Evolutionary conservation across 1,140 invertebrate species (phyloP), one percentile per base, ranked within the genome.

Genomic region (Acyrthosiphon pisum): DNA sequence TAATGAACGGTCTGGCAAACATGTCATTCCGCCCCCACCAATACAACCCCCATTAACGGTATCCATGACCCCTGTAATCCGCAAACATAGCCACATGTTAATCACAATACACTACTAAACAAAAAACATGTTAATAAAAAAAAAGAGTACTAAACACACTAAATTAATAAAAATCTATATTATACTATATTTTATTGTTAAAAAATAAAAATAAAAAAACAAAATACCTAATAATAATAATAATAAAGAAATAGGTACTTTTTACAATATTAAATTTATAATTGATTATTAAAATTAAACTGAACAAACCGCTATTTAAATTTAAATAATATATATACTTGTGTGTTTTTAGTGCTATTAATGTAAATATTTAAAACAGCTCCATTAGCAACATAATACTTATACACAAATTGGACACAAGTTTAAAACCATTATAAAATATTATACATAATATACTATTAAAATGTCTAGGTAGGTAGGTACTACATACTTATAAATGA

Each of bases 41-140:
- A 93, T 86, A 93, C 91, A 93, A 93, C 91, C 91, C 91, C 91
- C 91, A 93, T 93, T 93, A 93, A 84, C 53, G 68, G 91, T 60
- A 86, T 93, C 91, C 76, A 93, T 56, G 91, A 93, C 91, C 91
- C 91, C 91, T 93, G 91, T 84, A 84, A 93, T 93, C 91, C 91
- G 91, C 91, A 93, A 92, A 92, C 48, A 93, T 86, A 93, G 81
- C 37, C 48, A 93, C 2, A 8, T 93, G 91, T 93, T 93, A 93
- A 76, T 81, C 76, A 91, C 44, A 50, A 91, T 53, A 93, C 76
- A 84, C 81, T 53, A 93, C 76, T 41, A 56, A 93, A 93, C 48
- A 84, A 93, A 53, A 92, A 46, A 81, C 44, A 92, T 76, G 44
- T 92, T 92, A 92, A 81, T 46, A 50, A 92, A 88, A 91, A 93